These are phyloP conservation scores for Crioceris asparagi DNA, from an alignment of 2,888 invertebrate genomes.

Conservation along the genomic window DNA sequence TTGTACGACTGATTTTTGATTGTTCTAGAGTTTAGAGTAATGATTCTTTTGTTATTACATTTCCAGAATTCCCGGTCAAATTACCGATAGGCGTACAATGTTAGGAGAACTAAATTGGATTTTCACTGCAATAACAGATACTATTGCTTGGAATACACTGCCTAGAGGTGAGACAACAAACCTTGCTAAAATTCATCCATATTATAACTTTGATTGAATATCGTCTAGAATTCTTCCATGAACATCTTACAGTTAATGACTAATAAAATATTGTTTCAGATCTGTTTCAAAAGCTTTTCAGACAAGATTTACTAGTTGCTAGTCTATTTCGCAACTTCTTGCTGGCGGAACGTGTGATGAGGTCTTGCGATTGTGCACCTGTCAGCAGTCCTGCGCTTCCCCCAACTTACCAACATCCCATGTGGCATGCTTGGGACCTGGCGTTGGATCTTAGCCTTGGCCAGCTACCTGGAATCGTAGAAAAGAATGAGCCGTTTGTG, in stretches of 20 bases:
- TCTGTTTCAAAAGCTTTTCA: slow-evolving; percentile 90
- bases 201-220: no score
- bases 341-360: slow-evolving; percentile 89
- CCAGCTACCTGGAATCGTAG: slow-evolving; percentile 72
- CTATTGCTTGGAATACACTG: slow-evolving; percentile 97
- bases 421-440: slow-evolving; percentile 98
- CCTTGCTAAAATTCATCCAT: no score
- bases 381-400: slow-evolving; percentile 87
- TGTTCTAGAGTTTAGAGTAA: no score
- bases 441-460: slow-evolving; percentile 89
- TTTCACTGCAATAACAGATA: slow-evolving; percentile 99
- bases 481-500: slow-evolving; percentile 48
- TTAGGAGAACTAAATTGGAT: slow-evolving; percentile 99
- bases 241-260: no score
- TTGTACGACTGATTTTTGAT: no score
- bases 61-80: slow-evolving; percentile 82
- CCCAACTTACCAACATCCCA: slow-evolving; percentile 77
- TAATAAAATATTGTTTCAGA: no score
- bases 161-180: slow-evolving; percentile 65
- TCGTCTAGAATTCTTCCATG: no score
- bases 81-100: slow-evolving; percentile 92
- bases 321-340: slow-evolving; percentile 95
- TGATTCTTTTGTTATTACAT: slow-evolving; percentile 6
- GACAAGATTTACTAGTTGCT: slow-evolving; percentile 96
- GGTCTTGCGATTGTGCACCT: slow-evolving; percentile 96